A percentile compares a stretch with the other conserved stretches of the same genome.
phyloP scores from a whole-genome alignment of 2,888 invertebrate genomes.

The Daptonema setosum region DNA sequence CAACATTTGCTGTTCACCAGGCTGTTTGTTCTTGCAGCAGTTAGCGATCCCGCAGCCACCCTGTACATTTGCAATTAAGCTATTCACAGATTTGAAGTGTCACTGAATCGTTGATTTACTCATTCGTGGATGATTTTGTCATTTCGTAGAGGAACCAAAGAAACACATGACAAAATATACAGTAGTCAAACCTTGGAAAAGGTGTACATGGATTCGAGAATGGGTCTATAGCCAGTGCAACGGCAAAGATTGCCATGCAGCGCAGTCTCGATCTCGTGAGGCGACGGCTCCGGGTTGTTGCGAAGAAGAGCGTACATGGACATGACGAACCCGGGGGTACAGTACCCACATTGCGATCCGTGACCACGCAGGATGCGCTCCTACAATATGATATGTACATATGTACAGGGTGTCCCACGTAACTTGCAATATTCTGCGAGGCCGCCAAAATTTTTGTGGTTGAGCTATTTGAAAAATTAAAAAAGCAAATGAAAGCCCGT shows the following conservation, averaged over 20 bases:
- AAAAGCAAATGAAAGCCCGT: too few species aligned
- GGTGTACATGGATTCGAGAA: conserved; percentile 60
- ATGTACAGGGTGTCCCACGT: too few species aligned
- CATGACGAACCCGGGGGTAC: conserved; percentile 89
- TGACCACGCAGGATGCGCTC: conserved; percentile 37
- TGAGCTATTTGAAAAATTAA: too few species aligned
- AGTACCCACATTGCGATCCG: conserved; percentile 84
- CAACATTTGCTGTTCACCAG: background rate
- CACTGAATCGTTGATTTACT: too few species aligned
- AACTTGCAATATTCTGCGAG: too few species aligned
- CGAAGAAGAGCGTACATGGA: conserved; percentile 74
- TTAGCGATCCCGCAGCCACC: background rate
- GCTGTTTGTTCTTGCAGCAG: background rate
- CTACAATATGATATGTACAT: too few species aligned
- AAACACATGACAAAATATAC: too few species aligned
- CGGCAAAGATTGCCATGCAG: conserved; percentile 46
- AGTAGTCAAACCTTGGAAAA: conserved; percentile 11
- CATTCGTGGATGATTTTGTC: too few species aligned
- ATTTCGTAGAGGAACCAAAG: too few species aligned
- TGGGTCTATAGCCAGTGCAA: conserved; percentile 80
- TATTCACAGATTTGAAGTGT: background rate
- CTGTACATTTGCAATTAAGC: background rate
- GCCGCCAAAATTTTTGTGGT: too few species aligned
- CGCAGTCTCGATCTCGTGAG: conserved; percentile 16
- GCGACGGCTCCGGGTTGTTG: conserved; percentile 43